Evolutionary conservation across 2,888 invertebrate genomes (phyloP), one percentile per base, ranked within the genome.

Genomic region (Lithophane semibrunnea): DNA sequence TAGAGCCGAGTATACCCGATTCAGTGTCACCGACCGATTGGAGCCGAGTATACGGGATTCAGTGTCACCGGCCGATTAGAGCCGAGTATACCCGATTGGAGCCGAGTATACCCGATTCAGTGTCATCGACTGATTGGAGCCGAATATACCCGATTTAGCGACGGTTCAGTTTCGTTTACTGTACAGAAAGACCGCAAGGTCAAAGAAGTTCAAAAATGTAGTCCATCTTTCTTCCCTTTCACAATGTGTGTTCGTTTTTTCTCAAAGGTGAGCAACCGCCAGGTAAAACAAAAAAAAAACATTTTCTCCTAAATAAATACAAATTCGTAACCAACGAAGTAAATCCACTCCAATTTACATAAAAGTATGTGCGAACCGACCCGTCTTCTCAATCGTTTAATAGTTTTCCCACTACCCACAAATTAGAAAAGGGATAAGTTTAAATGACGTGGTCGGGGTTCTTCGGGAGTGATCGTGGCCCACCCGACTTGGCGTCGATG

Each of bases 401-500:
- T 80, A 75, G 76, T 82, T 80, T 64, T 10, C 7, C 63, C 37
- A 52, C 61, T 52, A 64, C 56, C 73, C 52, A 64, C 69, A 82
- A 78, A 73, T 82, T 75, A 84, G 66, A 64, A 72, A 82, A 73
- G 74, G 66, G 60, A 54, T 74, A 73, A 79, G 52, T 81, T 86
- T 75, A 76, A 86, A 78, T 66, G 61, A 63, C 13, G 73, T 68
- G 67, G 84, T 76, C 70, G 61, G 52, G 24, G 9, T 12, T 69
- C 56, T 69, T 69, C 68, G 77, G 49, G 63, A 54, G 52, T 63
- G 29, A 73, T 71, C 67, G 76, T 68, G 37, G n/a, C 58, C 65
- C 18, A 42, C 61, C n/a, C 52, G 29, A 73, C 65, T 73, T 66
- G 52, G 21, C 52, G 52, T 37, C 10, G 29, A 44, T 1, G 24